Evolutionary conservation across 2,797 vertebrate genomes (phyloP), one percentile per base, ranked within the genome.

Genomic region (Peromyscus nudipes): DNA sequence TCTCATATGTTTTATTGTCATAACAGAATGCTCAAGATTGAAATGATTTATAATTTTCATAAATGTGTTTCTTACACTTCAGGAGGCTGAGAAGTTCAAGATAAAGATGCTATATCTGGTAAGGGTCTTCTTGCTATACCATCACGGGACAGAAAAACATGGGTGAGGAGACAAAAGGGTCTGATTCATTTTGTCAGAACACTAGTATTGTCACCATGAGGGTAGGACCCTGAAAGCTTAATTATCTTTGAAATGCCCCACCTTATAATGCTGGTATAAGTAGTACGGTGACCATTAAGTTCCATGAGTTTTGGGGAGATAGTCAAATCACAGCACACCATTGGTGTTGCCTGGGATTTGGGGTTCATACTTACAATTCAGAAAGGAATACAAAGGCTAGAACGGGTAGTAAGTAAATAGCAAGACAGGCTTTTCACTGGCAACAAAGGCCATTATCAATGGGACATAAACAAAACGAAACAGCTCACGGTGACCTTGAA

Each of bases 401-500:
- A 92, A 62, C 23, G 29, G 25, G 34, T 91, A 65, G n/a, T 52
- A 86, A 71, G 40, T 52, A 80, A 93, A 95, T 62, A 76, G 31
- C 11, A 91, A 8, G 46, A n/a, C 2, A 96, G 21, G 37, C 19
- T 31, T 96, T 94, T 91, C 73, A 55, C 55, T 65, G 49, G 40
- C 49, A 92, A 81, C 6, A 65, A 75, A 52, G 31, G 31, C 43
- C 27, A n/a, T 76, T 34, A 40, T 73, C 55, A 83, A 9, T 31
- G 34, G 69, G 14, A 43, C 34, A 19, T 37, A 95, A 94, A 94
- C 27, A 84, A 77, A 93, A 43, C 40, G 64, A 92, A 92, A 52
- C 43, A 81, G 94, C 37, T 55, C 75, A 73, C 31, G 25, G 19
- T 91, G 92, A 92, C 93, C 87, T 96, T 95, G 91, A 96, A 77